Base-by-base conservation (phyloP, 1,140 invertebrate species). In the Neuroterus valhalla region DNA sequence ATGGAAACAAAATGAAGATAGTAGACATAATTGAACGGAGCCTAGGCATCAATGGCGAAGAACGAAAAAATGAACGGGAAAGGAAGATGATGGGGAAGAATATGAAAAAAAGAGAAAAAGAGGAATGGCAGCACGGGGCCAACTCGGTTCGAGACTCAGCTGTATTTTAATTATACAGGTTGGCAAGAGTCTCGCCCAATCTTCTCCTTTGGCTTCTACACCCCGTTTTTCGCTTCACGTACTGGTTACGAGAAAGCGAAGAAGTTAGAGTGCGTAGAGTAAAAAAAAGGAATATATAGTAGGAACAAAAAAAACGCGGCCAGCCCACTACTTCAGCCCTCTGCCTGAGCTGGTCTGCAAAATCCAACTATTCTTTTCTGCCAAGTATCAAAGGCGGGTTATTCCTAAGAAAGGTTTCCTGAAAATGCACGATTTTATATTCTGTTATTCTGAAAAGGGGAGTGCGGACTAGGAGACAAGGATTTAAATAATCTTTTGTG, bases 81-180 rank as follows among this genome's bases (percentile, higher is more conserved):
- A 62, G 21, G 55, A 62, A 62, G 55, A 62, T n/a, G 55, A 38
- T 62, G 55, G 15, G 31, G 14, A 62, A 62, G 21, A 62, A 14
- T 23, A 62, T 14, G 23, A 26, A 8, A 26, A 6, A 62, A 62
- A 38, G n/a, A 21, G 48, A 15, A 62, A 62, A 62, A 62, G 31
- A 62, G n/a, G 52, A 55, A 15, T 10, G 23, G 6, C 26, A 62
- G 3, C 55, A 62, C 55, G n/a, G 55, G 55, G 31, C 26, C 55
- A 26, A 31, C 23, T 62, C 12, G 31, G 21, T 62, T 62, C 55
- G 21, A 62, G 55, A 26, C 55, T 62, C 50, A 62, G 55, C 26
- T 62, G 55, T 26, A 62, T 62, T 62, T 62, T 62, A 62, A 62
- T 62, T 62, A 62, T 62, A 62, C 55, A 62, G 55, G 55, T 62